Evolutionary conservation across 2,113 vertebrate species (phyloP), one percentile per base, ranked within the genome.

Genomic region (Hyla sarda): DNA sequence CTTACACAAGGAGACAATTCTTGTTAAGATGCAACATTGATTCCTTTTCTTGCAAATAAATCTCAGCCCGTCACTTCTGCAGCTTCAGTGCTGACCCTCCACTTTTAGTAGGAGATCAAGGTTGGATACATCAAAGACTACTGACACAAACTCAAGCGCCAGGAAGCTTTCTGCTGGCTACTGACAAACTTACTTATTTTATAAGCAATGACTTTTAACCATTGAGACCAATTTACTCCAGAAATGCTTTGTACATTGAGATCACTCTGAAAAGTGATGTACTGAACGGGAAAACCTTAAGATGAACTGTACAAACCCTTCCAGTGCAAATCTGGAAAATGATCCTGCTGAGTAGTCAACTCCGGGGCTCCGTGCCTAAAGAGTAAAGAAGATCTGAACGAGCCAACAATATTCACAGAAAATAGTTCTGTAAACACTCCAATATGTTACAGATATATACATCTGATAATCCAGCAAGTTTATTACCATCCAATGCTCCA

Each of bases 21-120:
- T 8, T 3, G 41, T 58, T 37, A 58, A 41, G 77, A 79, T 60
- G 21, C 30, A 41, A 23, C 77, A 79, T 37, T 60, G 77, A 58
- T 79, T 79, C 54, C 45, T 79, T 56, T 60, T 58, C 54, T 58
- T 58, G n/a, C 52, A 79, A 41, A 79, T 56, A 60, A 52, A 78
- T 78, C 75, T 56, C 50, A 16, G 13, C 75, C 34, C 50, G 28
- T 79, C 77, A 79, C 77, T 60, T 58, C 34, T 30, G 54, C 50
- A 58, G 1, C 77, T 60, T 48, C 52, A 79, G 54, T 34, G 50
- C 30, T 79, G 77, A 79, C 50, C 77, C 54, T 79, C 32, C 17
- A 58, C 30, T 79, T 79, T 79, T 25, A 37, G 21, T 30, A 9
- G 50, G 25, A 60, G 52, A 60, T 60, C 77, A 79, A 79, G 47